These are phyloP conservation scores for Cataglyphis rosenhaueri DNA, from an alignment of 2,888 invertebrate species.

Conservation along the genomic window DNA sequence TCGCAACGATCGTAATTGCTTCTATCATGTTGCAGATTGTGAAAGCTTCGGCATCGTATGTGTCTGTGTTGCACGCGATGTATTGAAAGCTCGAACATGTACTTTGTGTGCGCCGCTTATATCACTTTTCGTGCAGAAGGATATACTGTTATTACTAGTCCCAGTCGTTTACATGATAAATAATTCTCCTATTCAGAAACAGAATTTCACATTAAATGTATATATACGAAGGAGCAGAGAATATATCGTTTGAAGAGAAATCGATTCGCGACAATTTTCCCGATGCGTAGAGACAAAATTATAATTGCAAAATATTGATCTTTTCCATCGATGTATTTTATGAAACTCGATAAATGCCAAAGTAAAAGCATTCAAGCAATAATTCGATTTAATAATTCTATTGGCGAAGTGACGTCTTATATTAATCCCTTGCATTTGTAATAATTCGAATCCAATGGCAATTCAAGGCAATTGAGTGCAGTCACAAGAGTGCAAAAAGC, in stretches of 20 bases:
- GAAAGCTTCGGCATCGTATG: slow-evolving; percentile 73
- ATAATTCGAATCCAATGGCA: not conserved
- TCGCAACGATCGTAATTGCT: slow-evolving; percentile 3
- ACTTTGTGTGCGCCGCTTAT: not conserved
- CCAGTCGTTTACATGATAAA: slow-evolving; percentile 26
- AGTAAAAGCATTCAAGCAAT: not conserved
- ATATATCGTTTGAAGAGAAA: slow-evolving; percentile 9
- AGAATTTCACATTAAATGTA: not conserved
- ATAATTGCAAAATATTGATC: slow-evolving; percentile 17
- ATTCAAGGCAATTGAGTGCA: not conserved
- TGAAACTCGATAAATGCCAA: not conserved
- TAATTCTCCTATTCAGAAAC: slow-evolving; percentile 8
- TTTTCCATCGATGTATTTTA: not conserved
- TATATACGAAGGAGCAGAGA: not conserved
- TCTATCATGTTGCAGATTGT: slow-evolving; percentile 60
- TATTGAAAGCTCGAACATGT: slow-evolving; percentile 50
- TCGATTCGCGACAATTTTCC: slow-evolving; percentile 1
- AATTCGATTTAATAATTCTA: not conserved
- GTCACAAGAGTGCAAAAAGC: not conserved
- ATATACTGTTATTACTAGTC: slow-evolving; percentile 1
- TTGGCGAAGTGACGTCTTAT: not conserved
- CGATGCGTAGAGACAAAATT: not conserved
- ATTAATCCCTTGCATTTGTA: not conserved
- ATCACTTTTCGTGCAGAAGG: not conserved
- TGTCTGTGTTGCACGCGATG: slow-evolving; percentile 70